Evolutionary conservation across 2,888 invertebrate genomes (phyloP), one percentile per base, ranked within the genome.

Genomic region (Clanis bilineata): DNA sequence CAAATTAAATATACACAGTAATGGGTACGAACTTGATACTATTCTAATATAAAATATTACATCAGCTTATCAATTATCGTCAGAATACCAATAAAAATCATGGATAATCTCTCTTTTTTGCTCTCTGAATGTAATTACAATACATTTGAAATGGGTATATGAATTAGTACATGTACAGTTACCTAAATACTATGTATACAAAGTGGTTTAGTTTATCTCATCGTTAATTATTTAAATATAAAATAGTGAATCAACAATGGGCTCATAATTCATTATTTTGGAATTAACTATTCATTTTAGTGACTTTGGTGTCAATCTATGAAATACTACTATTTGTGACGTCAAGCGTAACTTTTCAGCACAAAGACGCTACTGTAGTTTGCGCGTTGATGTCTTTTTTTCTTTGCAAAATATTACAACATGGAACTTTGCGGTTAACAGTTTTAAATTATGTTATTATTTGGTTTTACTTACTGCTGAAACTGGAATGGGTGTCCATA

Each of bases 381-480:
- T 62, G 67, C 71, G 79, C 80, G 81, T 82, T 79, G 76, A 82
- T 73, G 79, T 81, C 80, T 80, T 80, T 77, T n/a, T 32, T 32
- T 28, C 47, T 32, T 51, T 51, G 51, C 10, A 51, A 51, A 18
- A n/a, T n/a, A n/a, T n/a, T 32, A 18, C 9, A 0, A 28, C 2
- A 9, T 32, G 1, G 4, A 10, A 9, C 6, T 32, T 2, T 12
- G 4, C 28, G 2, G 10, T 9, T 18, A 32, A 15, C 25, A 39
- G 15, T 23, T 25, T 25, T 39, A 38, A 39, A 51, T 12, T 25
- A 2, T 7, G 15, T 39, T 22, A 36, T 54, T 22, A 43, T 45
- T 54, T 21, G 28, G 18, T 9, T 59, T 74, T 74, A 90, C 90
- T 90, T 79, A 90, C 90, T 68, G 91, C 90, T 74, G 79, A 70